phyloP scores from a whole-genome alignment of 2,888 invertebrate species.

The Hirudinaria manillensis region DNA sequence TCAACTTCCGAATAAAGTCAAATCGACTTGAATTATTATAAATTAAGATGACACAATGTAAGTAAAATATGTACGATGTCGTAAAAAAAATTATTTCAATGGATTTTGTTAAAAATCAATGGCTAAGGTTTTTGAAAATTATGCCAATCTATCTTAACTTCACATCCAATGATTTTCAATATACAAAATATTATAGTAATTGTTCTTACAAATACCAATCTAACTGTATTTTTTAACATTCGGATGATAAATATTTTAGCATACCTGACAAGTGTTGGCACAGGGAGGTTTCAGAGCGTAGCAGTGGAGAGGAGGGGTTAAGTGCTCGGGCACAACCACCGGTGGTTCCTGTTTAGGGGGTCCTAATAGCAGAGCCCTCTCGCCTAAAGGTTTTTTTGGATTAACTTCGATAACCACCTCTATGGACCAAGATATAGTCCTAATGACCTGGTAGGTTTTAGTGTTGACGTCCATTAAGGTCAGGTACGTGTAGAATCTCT shows the following conservation, averaged over 20 bases:
- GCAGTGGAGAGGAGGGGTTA: constrained; percentile 12
- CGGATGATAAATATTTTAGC: neutral
- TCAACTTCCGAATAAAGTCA: too few relatives aligned
- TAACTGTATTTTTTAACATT: too few relatives aligned
- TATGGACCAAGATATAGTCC: constrained; percentile 50
- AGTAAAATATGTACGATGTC: too few relatives aligned
- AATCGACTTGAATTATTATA: too few relatives aligned
- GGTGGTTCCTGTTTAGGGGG: constrained; percentile 39
- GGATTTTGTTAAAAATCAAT: too few relatives aligned
- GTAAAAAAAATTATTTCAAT: too few relatives aligned
- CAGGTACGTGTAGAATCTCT: constrained; percentile 54
- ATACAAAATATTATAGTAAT: too few relatives aligned
- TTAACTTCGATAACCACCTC: constrained; percentile 50
- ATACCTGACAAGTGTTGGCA: constrained; percentile 37
- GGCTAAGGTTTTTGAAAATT: too few relatives aligned
- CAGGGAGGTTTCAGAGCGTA: constrained; percentile 36
- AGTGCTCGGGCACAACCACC: constrained; percentile 21
- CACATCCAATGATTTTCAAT: too few relatives aligned
- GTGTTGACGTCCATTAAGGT: constrained; percentile 51
- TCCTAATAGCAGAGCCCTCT: constrained; percentile 44
- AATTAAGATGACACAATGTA: too few relatives aligned
- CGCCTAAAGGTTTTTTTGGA: constrained; percentile 47
- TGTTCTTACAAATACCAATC: too few relatives aligned
- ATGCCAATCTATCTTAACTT: too few relatives aligned
- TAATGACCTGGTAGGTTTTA: constrained; percentile 49